phyloP scores from a whole-genome alignment of 92 coral and sea anemone species.

The Phenganax marumi region DNA sequence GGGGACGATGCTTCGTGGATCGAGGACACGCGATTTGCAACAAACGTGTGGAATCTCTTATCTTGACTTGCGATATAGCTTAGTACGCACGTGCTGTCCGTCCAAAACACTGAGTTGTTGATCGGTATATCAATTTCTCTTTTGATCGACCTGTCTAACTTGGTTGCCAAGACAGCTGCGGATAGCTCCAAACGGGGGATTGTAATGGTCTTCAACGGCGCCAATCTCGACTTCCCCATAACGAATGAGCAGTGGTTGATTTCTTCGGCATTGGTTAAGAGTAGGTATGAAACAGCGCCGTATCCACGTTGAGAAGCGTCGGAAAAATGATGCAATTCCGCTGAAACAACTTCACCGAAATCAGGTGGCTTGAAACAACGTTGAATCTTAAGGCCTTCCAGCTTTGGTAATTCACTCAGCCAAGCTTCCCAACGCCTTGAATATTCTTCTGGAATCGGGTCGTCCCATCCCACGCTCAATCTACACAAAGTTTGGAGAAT shows the following conservation, averaged over 20 bases:
- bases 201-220: slow-evolving; percentile 10
- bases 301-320: not conserved
- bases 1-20: not conserved
- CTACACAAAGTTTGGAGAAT: slow-evolving; percentile 26
- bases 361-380: slow-evolving; percentile 37
- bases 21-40: not conserved
- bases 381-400: slow-evolving; percentile 3
- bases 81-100: slow-evolving; percentile 12
- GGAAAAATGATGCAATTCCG: slow-evolving; percentile 20
- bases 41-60: slow-evolving; percentile 1
- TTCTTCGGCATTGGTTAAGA: not conserved
- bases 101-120: not conserved
- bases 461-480: slow-evolving; percentile 30
- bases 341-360: slow-evolving; percentile 4
- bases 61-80: not conserved
- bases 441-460: slow-evolving; percentile 15
- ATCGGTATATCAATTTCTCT: not conserved
- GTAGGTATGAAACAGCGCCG: not conserved
- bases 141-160: not conserved
- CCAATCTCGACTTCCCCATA: slow-evolving; percentile 28
- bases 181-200: slow-evolving; percentile 25
- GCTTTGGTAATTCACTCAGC: slow-evolving; percentile 17
- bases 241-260: slow-evolving; percentile 10
- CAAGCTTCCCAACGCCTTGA: slow-evolving; percentile 30
- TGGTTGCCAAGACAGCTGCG: not conserved